Base-by-base conservation (phyloP, 1,140 invertebrate genomes). In the Oryzaephilus surinamensis region DNA sequence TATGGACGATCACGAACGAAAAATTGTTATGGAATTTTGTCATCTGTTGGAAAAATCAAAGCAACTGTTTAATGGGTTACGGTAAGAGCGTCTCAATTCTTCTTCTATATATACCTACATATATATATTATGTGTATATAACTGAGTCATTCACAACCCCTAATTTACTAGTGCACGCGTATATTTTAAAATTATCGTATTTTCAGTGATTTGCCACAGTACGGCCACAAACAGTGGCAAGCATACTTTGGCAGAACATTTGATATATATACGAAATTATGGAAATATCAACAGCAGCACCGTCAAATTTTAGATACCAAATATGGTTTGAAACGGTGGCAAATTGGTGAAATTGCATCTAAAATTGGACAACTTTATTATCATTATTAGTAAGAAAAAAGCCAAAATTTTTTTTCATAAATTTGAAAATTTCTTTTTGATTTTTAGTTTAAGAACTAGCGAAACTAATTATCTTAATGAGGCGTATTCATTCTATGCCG, bases 361-460 rank as follows among this genome's bases (percentile, higher is more conserved):
- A 97, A 97, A 73, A 98, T 97, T 63, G 94, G 93, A 44, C 94
- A 98, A 67, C 78, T 98, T 12, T 97, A 97, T 67, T 98, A 97
- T 62, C 93, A 97, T 67, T 98, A 97, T 65, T 98, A 98, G 86
- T 91, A 71, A 82, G 84, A 17, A 35, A 14, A 6, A 24, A 35
- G 11, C 18, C 6, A 24, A 24, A 7, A 24, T 7, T 7, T n/a
- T 24, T 6, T n/a, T n/a, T n/a, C n/a, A 6, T 24, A 24, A 24
- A 6, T 24, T n/a, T n/a, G 6, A 24, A 24, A 24, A n/a, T n/a
- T n/a, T n/a, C 60, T 73, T n/a, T n/a, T n/a, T n/a, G n/a, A n/a
- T n/a, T n/a, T n/a, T 52, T 60, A 90, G 85, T 64, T 70, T 96
- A 54, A 70, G 91, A 59, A 95, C 92, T 38, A 95, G 91, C 68